These are phyloP conservation scores for Lordiphosa collinella DNA, from an alignment of 1,140 invertebrate genomes.

Conservation along the genomic window DNA sequence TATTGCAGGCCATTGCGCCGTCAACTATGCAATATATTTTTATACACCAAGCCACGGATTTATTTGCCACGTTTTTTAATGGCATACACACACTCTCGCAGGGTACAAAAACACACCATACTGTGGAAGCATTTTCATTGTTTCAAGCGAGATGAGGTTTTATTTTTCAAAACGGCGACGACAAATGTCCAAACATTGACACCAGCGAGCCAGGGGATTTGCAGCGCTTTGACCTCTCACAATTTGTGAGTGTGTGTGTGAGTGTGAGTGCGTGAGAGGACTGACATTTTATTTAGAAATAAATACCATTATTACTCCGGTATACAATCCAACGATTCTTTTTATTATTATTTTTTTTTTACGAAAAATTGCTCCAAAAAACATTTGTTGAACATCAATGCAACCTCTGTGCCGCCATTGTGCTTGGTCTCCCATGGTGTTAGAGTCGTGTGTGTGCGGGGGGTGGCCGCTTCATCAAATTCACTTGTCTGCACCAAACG, in stretches of 20 bases:
- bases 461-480: constrained; percentile 43
- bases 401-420: constrained; percentile 9
- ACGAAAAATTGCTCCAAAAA: constrained; percentile 1
- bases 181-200: constrained; percentile 50
- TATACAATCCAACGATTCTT: constrained; percentile 12
- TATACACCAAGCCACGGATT: constrained; percentile 22
- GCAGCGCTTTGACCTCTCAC: constrained; percentile 50
- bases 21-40: constrained; percentile 16
- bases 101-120: not conserved
- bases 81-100: constrained; percentile 19
- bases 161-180: constrained; percentile 38
- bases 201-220: constrained; percentile 38
- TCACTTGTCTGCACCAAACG: constrained; percentile 51
- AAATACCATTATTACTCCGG: constrained; percentile 53
- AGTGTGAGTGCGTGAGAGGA: constrained; percentile 16
- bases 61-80: constrained; percentile 23
- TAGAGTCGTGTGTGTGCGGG: constrained; percentile 12
- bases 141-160: constrained; percentile 34
- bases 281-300: constrained; percentile 54
- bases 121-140: constrained; percentile 16
- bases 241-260: constrained; percentile 10
- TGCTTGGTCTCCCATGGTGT: constrained; percentile 33
- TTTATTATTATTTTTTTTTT: constrained; percentile 1
- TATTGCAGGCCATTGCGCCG: constrained; percentile 13
- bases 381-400: constrained; percentile 7